Evolutionary conservation across 2,888 invertebrate species (phyloP), one percentile per base, ranked within the genome.

Genomic region (Ichneumoninae sp.): DNA sequence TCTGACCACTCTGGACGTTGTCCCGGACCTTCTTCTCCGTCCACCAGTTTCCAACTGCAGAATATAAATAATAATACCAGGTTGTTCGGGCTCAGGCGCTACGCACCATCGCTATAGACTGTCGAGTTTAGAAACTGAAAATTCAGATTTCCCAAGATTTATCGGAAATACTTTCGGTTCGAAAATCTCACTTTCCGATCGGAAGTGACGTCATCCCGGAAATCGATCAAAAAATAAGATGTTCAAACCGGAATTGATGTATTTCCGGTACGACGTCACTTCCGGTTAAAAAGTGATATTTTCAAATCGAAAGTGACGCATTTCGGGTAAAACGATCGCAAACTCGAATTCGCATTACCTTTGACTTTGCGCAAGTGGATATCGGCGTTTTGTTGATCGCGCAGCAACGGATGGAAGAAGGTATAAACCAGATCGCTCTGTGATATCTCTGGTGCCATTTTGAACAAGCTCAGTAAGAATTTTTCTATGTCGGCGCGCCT

Each of bases 381-480:
- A 89, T 97, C 97, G 13, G 97, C 96, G 91, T 98, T 98, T 93
- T 98, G 98, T 94, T 99, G 98, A 94, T 99, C 99, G 86, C 99
- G 95, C 85, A 99, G 94, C 86, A 99, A 94, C 1, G 99, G 98
- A 94, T 99, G 99, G 95, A 99, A 99, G 95, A 99, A 99, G 0
- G 99, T 99, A 93, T 99, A 99, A 0, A 99, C 98, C 77, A 99
- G 95, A 94, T 99, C 98, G 7, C 97, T 98, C 94, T 99, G 99
- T 0, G 98, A 97, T 89, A 99, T 98, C 95, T 99, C 99, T 88
- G 98, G 97, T 0, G 98, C 97, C 91, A 98, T 96, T 90, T 95
- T 95, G 94, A 98, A 98, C 77, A 99, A 95, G 0, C 98, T 97
- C 66, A 96, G 95, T 5, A 99, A 95, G 94, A 99, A 99, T 81